These are phyloP conservation scores for Frankliniella intonsa DNA, from an alignment of 2,888 invertebrate genomes.

Conservation along the genomic window DNA sequence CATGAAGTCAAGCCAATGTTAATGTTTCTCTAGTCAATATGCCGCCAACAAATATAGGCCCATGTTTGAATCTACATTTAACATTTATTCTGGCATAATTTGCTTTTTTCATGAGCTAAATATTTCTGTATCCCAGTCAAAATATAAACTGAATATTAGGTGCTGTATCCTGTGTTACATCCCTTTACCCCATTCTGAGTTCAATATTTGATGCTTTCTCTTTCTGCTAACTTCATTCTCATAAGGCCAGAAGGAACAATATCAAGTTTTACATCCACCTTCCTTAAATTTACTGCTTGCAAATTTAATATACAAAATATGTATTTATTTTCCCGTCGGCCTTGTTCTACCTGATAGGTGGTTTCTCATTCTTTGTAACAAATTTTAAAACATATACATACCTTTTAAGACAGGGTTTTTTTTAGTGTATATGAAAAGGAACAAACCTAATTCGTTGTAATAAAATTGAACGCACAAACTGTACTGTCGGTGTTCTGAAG, in stretches of 20 bases:
- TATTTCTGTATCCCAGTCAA: background rate
- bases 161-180: background rate
- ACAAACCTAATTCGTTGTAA: slow-evolving; percentile 10
- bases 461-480: slow-evolving; percentile 21
- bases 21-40: slow-evolving; percentile 21
- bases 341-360: background rate
- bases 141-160: slow-evolving; percentile 16
- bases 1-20: slow-evolving; percentile 14
- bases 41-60: slow-evolving; percentile 7
- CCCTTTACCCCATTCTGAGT: background rate
- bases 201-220: background rate
- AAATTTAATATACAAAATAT: background rate
- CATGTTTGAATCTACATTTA: background rate
- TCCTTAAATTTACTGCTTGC: background rate
- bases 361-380: background rate
- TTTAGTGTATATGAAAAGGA: background rate
- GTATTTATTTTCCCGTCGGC: background rate
- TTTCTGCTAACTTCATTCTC: background rate
- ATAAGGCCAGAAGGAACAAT: background rate
- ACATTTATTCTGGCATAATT: slow-evolving; percentile 9
- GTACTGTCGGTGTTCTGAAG: slow-evolving; percentile 4
- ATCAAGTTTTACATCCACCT: background rate
- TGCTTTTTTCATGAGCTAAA: background rate
- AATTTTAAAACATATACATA: background rate
- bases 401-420: slow-evolving; percentile 9